Conservation (phyloP, 1,140 invertebrate genomes). For the Drosophila takahashii region DNA sequence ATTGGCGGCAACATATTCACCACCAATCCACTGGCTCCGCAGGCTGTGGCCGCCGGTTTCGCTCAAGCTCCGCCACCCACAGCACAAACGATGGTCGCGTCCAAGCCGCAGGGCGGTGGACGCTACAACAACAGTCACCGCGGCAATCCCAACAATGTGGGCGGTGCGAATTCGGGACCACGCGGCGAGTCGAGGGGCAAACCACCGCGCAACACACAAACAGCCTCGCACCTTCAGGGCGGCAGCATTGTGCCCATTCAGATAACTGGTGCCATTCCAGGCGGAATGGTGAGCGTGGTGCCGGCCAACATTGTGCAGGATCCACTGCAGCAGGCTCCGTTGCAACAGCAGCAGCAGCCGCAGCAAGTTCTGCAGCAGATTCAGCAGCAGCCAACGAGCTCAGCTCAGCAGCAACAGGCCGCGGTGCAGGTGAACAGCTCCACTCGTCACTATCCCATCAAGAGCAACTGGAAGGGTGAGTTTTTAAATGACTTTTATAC, state of each 20-base stretch:
- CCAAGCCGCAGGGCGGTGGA: conserved; percentile 74
- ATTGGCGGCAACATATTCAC: conserved; percentile 89
- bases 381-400: conserved; percentile 43
- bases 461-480: conserved; percentile 68
- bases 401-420: conserved; percentile 38
- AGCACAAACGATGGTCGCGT: conserved; percentile 66
- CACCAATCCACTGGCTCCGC: conserved; percentile 90
- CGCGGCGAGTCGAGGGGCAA: conserved; percentile 68
- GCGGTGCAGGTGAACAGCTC: conserved; percentile 40
- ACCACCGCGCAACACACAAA: conserved; percentile 64
- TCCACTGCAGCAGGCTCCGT: conserved; percentile 24
- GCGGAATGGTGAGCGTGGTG: conserved; percentile 71
- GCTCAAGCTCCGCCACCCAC: conserved; percentile 76
- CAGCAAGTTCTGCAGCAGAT: conserved; percentile 55
- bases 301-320: conserved; percentile 64
- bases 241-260: conserved; percentile 71
- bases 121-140: conserved; percentile 73
- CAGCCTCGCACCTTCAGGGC: conserved; percentile 62
- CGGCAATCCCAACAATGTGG: conserved; percentile 69
- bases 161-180: conserved; percentile 46
- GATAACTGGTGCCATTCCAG: conserved; percentile 53
- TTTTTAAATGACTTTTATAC: not conserved
- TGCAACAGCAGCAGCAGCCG: conserved; percentile 37
- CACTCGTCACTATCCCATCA: conserved; percentile 70
- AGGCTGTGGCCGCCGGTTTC: conserved; percentile 86